Evolutionary conservation across 92 coral and sea anemone species (phyloP).

Genomic region (Pocillopora meandrina): DNA sequence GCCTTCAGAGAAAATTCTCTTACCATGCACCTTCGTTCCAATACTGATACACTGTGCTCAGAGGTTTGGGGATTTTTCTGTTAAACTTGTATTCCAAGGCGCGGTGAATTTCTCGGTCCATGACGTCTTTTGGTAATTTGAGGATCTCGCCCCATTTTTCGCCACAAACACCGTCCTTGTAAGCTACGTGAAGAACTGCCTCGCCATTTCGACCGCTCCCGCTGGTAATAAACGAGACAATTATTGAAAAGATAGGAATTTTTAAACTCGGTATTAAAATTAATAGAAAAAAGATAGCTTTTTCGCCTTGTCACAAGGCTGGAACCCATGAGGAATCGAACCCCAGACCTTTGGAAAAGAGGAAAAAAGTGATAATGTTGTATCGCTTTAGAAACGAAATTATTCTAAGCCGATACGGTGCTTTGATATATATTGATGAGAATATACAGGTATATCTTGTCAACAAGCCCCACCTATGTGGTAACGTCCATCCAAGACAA

Average conservation of each 20-base stretch:
- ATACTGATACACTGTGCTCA: conserved; percentile 41
- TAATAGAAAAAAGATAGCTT: no score
- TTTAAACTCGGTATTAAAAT: no score
- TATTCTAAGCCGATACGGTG: no score
- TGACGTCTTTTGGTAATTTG: conserved; percentile 9
- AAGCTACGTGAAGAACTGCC: conserved; percentile 46
- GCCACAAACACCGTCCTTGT: conserved; percentile 43
- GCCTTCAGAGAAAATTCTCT: not conserved
- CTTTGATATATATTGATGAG: not conserved
- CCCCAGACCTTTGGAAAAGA: no score
- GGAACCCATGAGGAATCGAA: no score
- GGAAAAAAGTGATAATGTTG: no score
- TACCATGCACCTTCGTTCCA: conserved; percentile 54
- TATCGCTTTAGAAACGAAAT: no score
- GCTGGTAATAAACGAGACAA: conserved; percentile 6
- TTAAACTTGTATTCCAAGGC: conserved; percentile 57
- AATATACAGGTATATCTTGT: not conserved
- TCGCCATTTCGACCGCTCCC: conserved; percentile 47
- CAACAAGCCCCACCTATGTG: conserved; percentile 60
- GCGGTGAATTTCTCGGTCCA: conserved; percentile 50
- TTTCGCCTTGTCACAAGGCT: no score
- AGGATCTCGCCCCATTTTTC: conserved; percentile 52
- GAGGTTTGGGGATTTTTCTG: conserved; percentile 31
- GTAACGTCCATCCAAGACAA: conserved; percentile 83
- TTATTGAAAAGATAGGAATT: no score